A percentile compares a stretch with the other conserved stretches of the same genome.
Evolutionary conservation across 2,113 vertebrate species (phyloP).

Genomic region (Poecile atricapillus): DNA sequence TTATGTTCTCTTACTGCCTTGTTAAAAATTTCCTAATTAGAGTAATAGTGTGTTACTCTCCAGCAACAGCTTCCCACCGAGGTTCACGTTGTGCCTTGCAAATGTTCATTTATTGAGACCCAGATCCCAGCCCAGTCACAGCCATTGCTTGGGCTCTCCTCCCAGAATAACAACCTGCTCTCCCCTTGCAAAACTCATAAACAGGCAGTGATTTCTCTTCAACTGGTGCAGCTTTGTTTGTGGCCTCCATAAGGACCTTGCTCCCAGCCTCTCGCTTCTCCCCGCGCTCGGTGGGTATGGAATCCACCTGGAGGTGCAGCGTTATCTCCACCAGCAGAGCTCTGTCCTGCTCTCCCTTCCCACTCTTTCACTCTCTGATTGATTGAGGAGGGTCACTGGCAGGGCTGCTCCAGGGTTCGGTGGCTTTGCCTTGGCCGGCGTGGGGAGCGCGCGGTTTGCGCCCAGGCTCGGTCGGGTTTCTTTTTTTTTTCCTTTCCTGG

Average conservation of each 20-base stretch:
- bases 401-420: not conserved
- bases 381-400: not conserved
- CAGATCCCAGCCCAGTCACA: not conserved
- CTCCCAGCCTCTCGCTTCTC: not conserved
- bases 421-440: constrained; percentile 2
- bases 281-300: not conserved
- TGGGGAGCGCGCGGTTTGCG: not conserved
- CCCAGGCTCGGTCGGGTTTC: not conserved
- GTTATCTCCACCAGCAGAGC: not conserved
- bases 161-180: not conserved
- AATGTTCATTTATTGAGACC: not conserved
- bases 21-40: not conserved
- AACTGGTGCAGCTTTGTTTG: not conserved
- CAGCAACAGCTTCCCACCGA: not conserved
- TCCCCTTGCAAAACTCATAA: not conserved
- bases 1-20: not conserved
- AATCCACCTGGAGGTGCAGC: not conserved
- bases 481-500: constrained; percentile 58
- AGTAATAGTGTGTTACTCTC: not conserved
- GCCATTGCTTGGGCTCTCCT: not conserved
- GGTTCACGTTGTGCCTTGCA: not conserved
- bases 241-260: not conserved
- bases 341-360: not conserved
- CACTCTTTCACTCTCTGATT: constrained; percentile 15
- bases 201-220: not conserved